Base-by-base conservation (phyloP, 1,140 invertebrate species). In the Pogonomyrmex barbatus region DNA sequence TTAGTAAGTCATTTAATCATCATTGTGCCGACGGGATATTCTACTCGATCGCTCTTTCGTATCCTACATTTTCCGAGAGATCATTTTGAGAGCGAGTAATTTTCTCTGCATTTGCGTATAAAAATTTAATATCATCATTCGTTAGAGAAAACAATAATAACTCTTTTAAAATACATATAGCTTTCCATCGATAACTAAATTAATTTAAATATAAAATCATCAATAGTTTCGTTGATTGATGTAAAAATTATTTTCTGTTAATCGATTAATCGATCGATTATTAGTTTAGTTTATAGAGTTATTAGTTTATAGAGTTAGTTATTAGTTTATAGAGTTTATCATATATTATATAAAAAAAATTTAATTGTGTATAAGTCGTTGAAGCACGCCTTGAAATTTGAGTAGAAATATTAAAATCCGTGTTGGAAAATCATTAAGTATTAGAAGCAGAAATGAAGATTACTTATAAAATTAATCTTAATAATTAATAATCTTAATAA, bases 371-470 rank as follows among this genome's bases (percentile, higher is more conserved):
- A 87, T 54, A 86, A 89, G 85, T 89, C 71, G 60, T 56, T 77
- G 24, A 85, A 85, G 45, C 76, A 75, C 85, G 47, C 60, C 63
- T 54, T 47, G 79, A 24, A 70, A 78, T 70, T 83, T 88, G 54
- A 83, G 42, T 52, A 60, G 58, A 82, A 85, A 88, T 91, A 91
- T 24, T 73, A 77, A 73, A 87, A 90, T 92, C 87, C 33, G 4
- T 54, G 42, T 58, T 63, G 83, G 75, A 71, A 24, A 24, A 24
- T 24, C 24, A 24, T 24, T 24, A 24, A 24, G 24, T 24, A 24
- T 24, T 24, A 24, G 24, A 24, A 24, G 24, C 24, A 24, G 24
- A 24, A 24, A 24, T 24, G 24, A 24, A 24, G 24, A 24, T 24
- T 24, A 24, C 24, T 24, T 24, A 24, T 24, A 24, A 24, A 24